A percentile compares a stretch with the other conserved stretches of the same genome.
These are phyloP conservation scores for Lepus americanus DNA, from an alignment of 2,113 vertebrate species.

Conservation along the genomic window DNA sequence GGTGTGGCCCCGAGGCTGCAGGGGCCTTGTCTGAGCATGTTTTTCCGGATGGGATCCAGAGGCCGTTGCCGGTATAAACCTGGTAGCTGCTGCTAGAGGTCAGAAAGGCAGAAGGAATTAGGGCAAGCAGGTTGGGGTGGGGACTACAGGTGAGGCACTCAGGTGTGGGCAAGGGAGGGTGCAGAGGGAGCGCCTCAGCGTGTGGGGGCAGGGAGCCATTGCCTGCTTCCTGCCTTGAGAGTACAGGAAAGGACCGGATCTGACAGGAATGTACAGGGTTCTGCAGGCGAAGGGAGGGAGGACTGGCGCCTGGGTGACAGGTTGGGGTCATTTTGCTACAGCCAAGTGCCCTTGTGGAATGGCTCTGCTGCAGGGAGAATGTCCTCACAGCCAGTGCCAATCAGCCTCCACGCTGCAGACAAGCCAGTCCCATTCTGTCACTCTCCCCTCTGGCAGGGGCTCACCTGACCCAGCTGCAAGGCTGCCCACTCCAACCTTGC, in stretches of 20 bases:
- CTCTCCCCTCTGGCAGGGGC: too few relatives aligned
- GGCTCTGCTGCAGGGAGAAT: background rate
- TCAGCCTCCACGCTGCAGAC: accelerated
- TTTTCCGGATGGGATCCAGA: background rate
- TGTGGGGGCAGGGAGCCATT: background rate
- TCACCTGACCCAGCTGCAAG: accelerated
- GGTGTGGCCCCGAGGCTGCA: accelerated
- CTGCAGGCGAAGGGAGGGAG: background rate
- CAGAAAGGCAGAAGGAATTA: background rate
- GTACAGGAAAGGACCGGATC: background rate
- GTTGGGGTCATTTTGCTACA: background rate
- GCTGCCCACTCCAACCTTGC: background rate
- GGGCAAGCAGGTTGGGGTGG: background rate
- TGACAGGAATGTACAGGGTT: accelerated
- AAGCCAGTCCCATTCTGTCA: background rate
- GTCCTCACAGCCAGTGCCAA: background rate
- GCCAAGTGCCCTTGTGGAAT: accelerated
- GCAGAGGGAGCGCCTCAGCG: background rate
- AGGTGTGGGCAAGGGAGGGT: background rate
- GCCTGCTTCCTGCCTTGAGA: background rate
- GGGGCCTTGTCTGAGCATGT: background rate
- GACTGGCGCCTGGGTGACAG: accelerated
- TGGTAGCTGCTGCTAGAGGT: background rate
- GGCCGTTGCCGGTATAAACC: background rate
- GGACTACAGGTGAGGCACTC: background rate